Evolutionary conservation across 2,113 vertebrate genomes (phyloP), one percentile per base, ranked within the genome.

Genomic region (Pampusana beccarii): DNA sequence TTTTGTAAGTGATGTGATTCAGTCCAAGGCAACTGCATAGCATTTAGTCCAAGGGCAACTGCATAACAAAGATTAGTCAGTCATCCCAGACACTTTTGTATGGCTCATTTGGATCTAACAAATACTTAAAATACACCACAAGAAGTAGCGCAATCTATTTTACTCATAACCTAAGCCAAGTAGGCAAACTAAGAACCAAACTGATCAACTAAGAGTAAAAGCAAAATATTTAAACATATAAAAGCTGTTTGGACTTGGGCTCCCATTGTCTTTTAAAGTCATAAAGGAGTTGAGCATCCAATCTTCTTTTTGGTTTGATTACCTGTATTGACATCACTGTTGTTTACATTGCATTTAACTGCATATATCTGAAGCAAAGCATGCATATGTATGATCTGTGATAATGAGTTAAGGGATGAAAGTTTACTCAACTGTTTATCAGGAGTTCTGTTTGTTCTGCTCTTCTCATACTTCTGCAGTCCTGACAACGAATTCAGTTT

Each of bases 401-500:
- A 36, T 40, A 21, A 38, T 0, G 1, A 53, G 3, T 44, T 34
- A 51, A 6, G 2, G 4, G 2, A 3, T 40, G 8, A 54, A 17
- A 71, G 2, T 33, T 46, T 69, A 19, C 10, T 13, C 17, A 60
- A 0, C 13, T 20, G 3, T 16, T 81, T 57, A 51, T 70, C 42
- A n/a, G 16, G 36, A 19, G 4, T 58, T 3, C 1, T 16, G 20
- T 3, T 57, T 65, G 6, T 23, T 78, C 12, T 28, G 5, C 24
- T 31, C 11, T 40, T 62, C 40, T 92, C 24, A 38, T 7, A 51
- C 9, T 79, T 72, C 36, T 87, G 26, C 14, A 62, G 18, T 85
- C 29, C 40, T 70, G 19, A 40, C 60, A 46, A 33, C 25, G 16
- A 93, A 95, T 92, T 93, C 9, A 90, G 79, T 96, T 86, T 69